Evolutionary conservation across 2,113 vertebrate genomes (phyloP), one percentile per base, ranked within the genome.

Genomic region (Burhinus oedicnemus): DNA sequence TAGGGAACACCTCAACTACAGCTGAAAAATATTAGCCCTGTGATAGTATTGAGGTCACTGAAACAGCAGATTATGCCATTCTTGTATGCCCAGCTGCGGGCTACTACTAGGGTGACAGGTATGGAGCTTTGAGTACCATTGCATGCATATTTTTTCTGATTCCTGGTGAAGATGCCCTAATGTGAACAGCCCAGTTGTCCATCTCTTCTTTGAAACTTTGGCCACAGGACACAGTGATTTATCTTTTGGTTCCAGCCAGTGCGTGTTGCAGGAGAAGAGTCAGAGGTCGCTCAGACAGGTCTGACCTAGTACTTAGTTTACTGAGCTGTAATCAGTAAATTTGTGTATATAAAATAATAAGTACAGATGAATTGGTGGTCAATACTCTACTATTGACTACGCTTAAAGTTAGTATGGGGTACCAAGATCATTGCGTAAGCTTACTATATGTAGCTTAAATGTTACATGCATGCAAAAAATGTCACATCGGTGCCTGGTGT

Each of bases 201-300:
- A 29, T 38, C n/a, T 64, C 29, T 75, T 81, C 32, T 15, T 66
- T 61, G 32, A 55, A 74, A 52, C 34, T 42, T 69, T 32, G 64
- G 26, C 61, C 23, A 11, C 0, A 1, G 29, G 11, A 21, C 8
- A 34, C 0, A 0, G 29, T 42, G 8, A 20, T 77, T 87, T 44
- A 5, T 30, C 38, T 82, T 80, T 82, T 55, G 5, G 36, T 81
- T 90, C 40, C 14, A 55, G 23, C 0, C 8, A 58, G 15, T 12
- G 5, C 40, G 12, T 30, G 12, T 78, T 13, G 1, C 17, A 51
- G 29, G 15, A 82, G n/a, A 45, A 66, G 45, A 61, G 38, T 29
- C 11, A 60, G 66, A 75, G 61, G 15, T 83, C 45, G 34, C 11
- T 26, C 21, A 26, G 38, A 34, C 8, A 44, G 38, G 36, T 68